phyloP scores from a whole-genome alignment of 2,888 invertebrate genomes.

The Lamellibrachia columna region DNA sequence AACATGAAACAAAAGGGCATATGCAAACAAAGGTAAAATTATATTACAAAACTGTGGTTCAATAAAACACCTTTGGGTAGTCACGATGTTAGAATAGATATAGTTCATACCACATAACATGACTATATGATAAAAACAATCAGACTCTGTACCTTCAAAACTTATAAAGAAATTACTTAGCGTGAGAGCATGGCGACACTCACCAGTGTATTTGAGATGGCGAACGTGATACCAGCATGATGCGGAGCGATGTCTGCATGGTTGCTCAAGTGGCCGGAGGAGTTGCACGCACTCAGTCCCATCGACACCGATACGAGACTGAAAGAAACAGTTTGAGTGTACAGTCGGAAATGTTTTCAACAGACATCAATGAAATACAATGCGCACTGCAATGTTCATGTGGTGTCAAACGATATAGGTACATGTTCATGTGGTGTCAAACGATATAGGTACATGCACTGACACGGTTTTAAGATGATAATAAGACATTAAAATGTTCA shows the following conservation, averaged over 20 bases:
- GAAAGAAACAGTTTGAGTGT: constrained; percentile 42
- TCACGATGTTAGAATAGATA: no score
- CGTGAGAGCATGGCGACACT: constrained; percentile 49
- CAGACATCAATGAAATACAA: not conserved
- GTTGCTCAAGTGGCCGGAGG: constrained; percentile 80
- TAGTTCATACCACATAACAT: no score
- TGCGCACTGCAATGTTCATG: not conserved
- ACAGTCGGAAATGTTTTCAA: not conserved
- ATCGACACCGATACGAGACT: constrained; percentile 79
- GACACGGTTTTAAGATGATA: no score
- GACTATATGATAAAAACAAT: no score
- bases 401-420: not conserved
- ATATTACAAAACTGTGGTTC: no score
- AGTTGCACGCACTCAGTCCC: constrained; percentile 80
- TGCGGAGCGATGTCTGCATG: constrained; percentile 82
- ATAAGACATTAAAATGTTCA: no score
- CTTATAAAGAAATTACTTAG: not conserved
- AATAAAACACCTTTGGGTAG: no score
- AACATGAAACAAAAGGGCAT: no score
- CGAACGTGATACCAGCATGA: constrained; percentile 81
- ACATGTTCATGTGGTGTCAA: not conserved
- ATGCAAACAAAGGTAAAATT: no score
- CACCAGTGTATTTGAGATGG: constrained; percentile 79
- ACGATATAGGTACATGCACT: no score
- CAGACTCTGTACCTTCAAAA: no score